A percentile compares a stretch with the other conserved stretches of the same genome.
Conservation (phyloP, 2,888 invertebrate genomes). For the Aleiodes alternator region DNA sequence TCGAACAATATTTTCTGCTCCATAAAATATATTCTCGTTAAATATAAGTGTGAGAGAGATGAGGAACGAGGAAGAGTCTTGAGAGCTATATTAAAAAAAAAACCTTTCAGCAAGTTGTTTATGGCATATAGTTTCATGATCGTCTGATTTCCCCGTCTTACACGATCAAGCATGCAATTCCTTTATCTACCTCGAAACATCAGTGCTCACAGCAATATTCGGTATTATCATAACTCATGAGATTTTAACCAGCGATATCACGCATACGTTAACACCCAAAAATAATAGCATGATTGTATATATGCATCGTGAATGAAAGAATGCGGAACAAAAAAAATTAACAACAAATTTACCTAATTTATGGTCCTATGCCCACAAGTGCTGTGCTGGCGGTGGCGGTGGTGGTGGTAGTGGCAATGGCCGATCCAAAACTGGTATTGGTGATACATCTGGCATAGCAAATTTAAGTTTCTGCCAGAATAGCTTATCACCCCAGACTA, state of each 20-base stretch:
- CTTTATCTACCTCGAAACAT: conserved; percentile 10
- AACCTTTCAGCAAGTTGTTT: conserved; percentile 28
- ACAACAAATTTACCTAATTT: conserved; percentile 45
- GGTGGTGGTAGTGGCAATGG: conserved; percentile 69
- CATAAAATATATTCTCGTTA: conserved; percentile 52
- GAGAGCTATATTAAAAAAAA: conserved; percentile 8
- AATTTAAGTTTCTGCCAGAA: conserved; percentile 98
- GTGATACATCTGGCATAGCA: conserved; percentile 86
- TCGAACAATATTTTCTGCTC: conserved; percentile 51
- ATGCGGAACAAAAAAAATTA: neutral
- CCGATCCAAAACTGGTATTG: conserved; percentile 70
- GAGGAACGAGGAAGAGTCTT: conserved; percentile 15
- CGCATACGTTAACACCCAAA: conserved; percentile 31
- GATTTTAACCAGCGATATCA: conserved; percentile 3
- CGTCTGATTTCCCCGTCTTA: conserved; percentile 31
- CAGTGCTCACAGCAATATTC: conserved; percentile 3
- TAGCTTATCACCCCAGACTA: conserved; percentile 95
- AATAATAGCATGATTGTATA: conserved; percentile 5
- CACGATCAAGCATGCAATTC: conserved; percentile 35
- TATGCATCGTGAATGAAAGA: too few species aligned
- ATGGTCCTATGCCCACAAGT: conserved; percentile 84
- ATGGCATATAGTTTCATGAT: conserved; percentile 29
- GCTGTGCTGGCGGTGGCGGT: conserved; percentile 81
- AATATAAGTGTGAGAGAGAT: conserved; percentile 32
- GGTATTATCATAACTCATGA: conserved; percentile 29